phyloP scores from a whole-genome alignment of 2,113 vertebrate species.

The Aramus guarauna region DNA sequence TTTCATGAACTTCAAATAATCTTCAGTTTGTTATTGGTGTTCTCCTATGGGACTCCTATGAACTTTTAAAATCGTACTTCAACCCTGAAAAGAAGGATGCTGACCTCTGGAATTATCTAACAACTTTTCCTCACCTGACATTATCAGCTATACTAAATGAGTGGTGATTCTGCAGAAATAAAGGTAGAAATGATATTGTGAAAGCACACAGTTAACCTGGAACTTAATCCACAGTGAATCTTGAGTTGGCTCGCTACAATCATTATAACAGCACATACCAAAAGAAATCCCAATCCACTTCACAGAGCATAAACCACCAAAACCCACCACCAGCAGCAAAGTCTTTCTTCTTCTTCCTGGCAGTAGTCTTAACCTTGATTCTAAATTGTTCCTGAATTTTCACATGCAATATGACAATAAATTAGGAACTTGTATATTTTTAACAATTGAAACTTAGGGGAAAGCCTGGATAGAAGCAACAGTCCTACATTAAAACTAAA shows the following conservation, averaged over 20 bases:
- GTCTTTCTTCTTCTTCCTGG: neutral
- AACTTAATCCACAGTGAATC: neutral
- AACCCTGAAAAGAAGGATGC: neutral
- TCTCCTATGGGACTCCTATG: neutral
- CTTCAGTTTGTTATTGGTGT: neutral
- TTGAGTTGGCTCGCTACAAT: neutral
- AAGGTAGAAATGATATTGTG: neutral
- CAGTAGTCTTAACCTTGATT: neutral
- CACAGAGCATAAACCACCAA: neutral
- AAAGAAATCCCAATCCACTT: neutral
- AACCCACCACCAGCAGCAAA: fast-evolving
- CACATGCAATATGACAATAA: neutral
- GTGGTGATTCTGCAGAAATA: neutral
- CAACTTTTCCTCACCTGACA: neutral
- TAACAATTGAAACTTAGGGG: neutral
- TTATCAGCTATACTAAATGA: neutral
- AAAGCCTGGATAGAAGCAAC: neutral
- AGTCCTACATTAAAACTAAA: neutral
- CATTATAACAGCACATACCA: neutral
- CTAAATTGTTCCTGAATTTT: neutral
- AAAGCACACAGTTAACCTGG: neutral
- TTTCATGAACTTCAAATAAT: neutral
- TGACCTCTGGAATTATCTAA: neutral
- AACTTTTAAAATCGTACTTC: neutral
- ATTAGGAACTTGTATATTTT: neutral